phyloP scores from a whole-genome alignment of 2,113 vertebrate genomes.

The Rhadina sibilatrix region DNA sequence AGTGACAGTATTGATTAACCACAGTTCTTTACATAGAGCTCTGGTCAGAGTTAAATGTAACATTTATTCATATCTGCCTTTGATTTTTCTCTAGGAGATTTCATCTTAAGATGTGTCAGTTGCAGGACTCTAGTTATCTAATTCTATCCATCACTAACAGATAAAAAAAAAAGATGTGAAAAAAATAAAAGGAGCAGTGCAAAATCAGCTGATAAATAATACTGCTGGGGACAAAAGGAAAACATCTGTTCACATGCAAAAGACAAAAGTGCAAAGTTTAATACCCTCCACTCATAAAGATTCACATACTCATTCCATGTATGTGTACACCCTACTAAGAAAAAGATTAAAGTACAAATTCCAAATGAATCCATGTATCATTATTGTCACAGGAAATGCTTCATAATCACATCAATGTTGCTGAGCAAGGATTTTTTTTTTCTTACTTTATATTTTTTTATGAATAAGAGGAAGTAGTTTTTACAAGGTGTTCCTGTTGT shows the following conservation, averaged over 20 bases:
- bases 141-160: slow-evolving; percentile 14
- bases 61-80: slow-evolving; percentile 60
- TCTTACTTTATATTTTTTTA: not conserved
- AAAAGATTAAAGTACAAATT: not conserved
- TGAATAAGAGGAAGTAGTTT: not conserved
- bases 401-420: not conserved
- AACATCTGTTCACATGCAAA: not conserved
- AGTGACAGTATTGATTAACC: slow-evolving; percentile 67
- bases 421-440: not conserved
- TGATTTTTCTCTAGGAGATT: slow-evolving; percentile 62
- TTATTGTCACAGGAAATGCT: not conserved
- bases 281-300: not conserved
- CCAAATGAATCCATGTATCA: not conserved
- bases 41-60: slow-evolving; percentile 64
- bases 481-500: not conserved
- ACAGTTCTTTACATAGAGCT: slow-evolving; percentile 39
- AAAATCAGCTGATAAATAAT: not conserved
- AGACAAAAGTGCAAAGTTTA: not conserved
- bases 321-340: not conserved
- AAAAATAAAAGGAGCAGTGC: not conserved
- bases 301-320: fast-evolving
- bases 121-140: slow-evolving; percentile 39
- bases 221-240: not conserved
- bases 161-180: not conserved
- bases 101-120: slow-evolving; percentile 25